Percentiles rank a stretch among this genome's conserved stretches.
phyloP scores from a whole-genome alignment of 2,797 vertebrate species.

The Odontamblyopus rebecca region DNA sequence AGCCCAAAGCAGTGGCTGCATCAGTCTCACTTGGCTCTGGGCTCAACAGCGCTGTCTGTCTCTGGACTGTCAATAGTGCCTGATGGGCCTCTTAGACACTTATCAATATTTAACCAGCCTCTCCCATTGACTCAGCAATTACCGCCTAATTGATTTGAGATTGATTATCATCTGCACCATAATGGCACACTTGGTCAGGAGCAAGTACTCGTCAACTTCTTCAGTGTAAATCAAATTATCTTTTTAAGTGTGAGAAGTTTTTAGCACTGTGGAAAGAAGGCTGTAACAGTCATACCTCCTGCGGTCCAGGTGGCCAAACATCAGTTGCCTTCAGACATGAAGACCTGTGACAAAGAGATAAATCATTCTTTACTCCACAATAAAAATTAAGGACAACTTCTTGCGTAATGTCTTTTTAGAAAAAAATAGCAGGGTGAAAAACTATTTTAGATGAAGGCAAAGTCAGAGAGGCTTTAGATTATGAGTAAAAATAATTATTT shows the following conservation, averaged over 20 bases:
- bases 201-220: constrained; percentile 59
- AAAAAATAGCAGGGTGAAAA: too few species aligned
- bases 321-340: neutral
- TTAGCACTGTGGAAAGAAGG: constrained; percentile 22
- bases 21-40: constrained; percentile 58
- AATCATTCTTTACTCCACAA: neutral
- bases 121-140: constrained; percentile 87
- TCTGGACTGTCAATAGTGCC: constrained; percentile 77
- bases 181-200: constrained; percentile 56
- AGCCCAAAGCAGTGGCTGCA: constrained; percentile 66
- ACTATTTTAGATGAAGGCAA: neutral
- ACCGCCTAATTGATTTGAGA: constrained; percentile 86
- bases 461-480: neutral
- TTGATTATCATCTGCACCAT: constrained; percentile 82
- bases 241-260: constrained; percentile 41
- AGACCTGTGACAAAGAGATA: neutral
- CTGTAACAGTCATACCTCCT: constrained; percentile 3
- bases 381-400: neutral
- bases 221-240: constrained; percentile 54
- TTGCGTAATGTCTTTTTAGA: too few species aligned
- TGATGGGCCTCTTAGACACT: constrained; percentile 85
- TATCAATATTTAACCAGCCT: constrained; percentile 88
- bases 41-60: constrained; percentile 69
- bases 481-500: too few species aligned
- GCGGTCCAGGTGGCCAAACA: neutral